These are phyloP conservation scores for Sturnira hondurensis DNA, from an alignment of 2,113 vertebrate genomes.

Conservation along the genomic window DNA sequence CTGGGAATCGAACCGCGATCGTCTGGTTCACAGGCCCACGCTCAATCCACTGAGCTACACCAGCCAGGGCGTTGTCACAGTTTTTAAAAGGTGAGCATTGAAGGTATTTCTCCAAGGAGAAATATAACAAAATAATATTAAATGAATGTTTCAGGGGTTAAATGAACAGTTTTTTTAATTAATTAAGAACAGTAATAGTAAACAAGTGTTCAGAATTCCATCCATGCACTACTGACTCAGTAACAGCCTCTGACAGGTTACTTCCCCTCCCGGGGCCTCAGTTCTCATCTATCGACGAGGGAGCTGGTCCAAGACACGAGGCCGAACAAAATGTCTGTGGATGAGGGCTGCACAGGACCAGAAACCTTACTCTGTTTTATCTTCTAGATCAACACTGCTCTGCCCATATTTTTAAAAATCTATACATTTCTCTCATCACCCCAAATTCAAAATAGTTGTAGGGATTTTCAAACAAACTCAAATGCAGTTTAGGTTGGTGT, in stretches of 20 bases:
- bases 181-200: neutral
- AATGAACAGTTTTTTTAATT: neutral
- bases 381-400: neutral
- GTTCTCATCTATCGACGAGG: neutral
- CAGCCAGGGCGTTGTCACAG: too few relatives aligned
- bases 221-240: neutral
- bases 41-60: too few relatives aligned
- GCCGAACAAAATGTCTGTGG: neutral
- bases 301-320: neutral
- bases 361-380: neutral
- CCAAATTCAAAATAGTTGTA: neutral
- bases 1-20: too few relatives aligned
- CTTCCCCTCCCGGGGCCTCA: neutral
- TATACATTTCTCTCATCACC: neutral
- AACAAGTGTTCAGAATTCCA: neutral
- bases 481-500: neutral
- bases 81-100: neutral
- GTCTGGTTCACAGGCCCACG: too few relatives aligned
- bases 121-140: neutral
- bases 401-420: neutral
- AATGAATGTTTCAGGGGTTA: neutral
- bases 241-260: neutral
- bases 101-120: neutral
- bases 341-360: neutral
- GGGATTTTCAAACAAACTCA: slow-evolving; percentile 5